A percentile compares a stretch with the other conserved stretches of the same genome.
Evolutionary conservation across 2,113 vertebrate species (phyloP).

Genomic region (Pachyramphus minor): DNA sequence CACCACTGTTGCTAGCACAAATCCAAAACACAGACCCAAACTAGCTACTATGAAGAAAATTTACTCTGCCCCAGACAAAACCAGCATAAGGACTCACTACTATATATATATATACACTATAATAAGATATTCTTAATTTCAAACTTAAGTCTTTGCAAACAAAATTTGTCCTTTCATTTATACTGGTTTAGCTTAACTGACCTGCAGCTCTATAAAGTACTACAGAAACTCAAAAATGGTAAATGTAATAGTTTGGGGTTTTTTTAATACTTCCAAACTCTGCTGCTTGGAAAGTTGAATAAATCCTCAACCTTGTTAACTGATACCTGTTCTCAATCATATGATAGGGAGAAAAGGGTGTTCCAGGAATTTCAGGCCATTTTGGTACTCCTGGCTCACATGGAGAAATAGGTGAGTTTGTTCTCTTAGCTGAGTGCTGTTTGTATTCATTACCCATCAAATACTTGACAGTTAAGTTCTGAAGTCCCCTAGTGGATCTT

Average conservation of each 20-base stretch:
- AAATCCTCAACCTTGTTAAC: neutral
- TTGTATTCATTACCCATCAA: neutral
- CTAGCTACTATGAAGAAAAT: neutral
- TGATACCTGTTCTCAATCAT: neutral
- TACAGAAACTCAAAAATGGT: neutral
- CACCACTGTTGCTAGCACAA: neutral
- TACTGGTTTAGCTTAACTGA: neutral
- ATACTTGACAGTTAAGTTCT: neutral
- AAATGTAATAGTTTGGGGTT: neutral
- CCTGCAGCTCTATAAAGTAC: neutral
- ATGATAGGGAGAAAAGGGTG: slow-evolving; percentile 84
- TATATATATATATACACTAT: neutral
- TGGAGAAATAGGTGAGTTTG: slow-evolving; percentile 81
- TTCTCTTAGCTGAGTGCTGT: neutral
- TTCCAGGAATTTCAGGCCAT: slow-evolving; percentile 77
- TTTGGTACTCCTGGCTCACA: slow-evolving; percentile 76
- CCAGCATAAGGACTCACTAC: neutral
- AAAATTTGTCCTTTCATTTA: neutral
- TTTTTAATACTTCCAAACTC: neutral
- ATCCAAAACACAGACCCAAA: neutral
- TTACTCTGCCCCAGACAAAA: neutral
- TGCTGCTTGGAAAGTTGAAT: neutral
- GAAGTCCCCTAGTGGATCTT: neutral
- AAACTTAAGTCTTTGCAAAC: neutral
- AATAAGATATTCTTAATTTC: neutral